Evolutionary conservation across 2,888 invertebrate genomes (phyloP).

Genomic region (Phyllotreta cruciferae): DNA sequence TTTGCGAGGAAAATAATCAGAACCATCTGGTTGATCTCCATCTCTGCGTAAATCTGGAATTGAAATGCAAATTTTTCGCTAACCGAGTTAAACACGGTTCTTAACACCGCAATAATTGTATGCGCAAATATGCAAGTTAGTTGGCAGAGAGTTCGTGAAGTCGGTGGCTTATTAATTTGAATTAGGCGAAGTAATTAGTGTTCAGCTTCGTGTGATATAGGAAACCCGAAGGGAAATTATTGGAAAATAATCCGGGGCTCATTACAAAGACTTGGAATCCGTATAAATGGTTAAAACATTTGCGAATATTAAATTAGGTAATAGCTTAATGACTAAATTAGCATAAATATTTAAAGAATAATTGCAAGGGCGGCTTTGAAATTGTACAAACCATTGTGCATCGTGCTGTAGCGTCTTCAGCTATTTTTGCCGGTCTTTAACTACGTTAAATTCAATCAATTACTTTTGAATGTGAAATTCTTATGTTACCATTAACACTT

Average conservation of each 20-base stretch:
- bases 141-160: slow-evolving; percentile 37
- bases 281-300: not conserved
- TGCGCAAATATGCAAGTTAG: slow-evolving; percentile 40
- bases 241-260: slow-evolving; percentile 28
- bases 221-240: slow-evolving; percentile 32
- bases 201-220: slow-evolving; percentile 39
- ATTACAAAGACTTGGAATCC: not conserved
- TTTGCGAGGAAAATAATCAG: slow-evolving; percentile 28
- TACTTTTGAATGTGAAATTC: no score
- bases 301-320: no score
- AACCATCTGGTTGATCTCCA: slow-evolving; percentile 26
- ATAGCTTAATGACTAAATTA: no score
- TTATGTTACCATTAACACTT: no score
- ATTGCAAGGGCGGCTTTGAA: no score
- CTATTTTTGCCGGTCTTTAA: no score
- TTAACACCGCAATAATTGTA: slow-evolving; percentile 42
- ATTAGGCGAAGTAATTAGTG: slow-evolving; percentile 38
- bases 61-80: slow-evolving; percentile 41
- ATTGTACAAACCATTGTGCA: no score
- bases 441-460: no score
- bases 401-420: no score
- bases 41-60: slow-evolving; percentile 34
- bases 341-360: no score
- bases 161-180: slow-evolving; percentile 39
- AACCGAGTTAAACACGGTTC: slow-evolving; percentile 37